These are phyloP conservation scores for Bubo bubo DNA, from an alignment of 2,113 vertebrate species.

Conservation along the genomic window DNA sequence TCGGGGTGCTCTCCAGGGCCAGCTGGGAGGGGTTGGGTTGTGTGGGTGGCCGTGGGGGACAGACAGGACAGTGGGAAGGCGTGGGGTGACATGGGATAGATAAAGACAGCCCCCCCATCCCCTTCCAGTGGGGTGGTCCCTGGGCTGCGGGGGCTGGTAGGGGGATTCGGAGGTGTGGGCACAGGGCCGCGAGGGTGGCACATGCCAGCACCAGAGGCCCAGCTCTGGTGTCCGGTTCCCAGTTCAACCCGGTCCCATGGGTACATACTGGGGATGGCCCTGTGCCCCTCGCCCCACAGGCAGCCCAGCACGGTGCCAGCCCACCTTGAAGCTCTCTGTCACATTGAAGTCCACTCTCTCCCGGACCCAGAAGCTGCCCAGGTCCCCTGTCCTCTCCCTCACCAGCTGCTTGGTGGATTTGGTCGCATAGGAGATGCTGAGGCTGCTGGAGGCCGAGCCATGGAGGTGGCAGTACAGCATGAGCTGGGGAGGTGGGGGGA, in stretches of 20 bases:
- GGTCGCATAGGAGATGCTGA: conserved; percentile 73
- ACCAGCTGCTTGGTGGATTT: background rate
- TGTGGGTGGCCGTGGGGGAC: background rate
- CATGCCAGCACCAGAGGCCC: background rate
- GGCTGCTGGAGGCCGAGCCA: conserved; percentile 73
- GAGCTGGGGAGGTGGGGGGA: conserved; percentile 68
- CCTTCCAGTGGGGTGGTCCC: background rate
- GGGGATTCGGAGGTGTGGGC: background rate
- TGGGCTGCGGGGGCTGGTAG: background rate
- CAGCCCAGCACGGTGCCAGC: background rate
- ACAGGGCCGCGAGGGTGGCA: background rate
- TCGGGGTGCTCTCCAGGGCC: background rate
- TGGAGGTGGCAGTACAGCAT: conserved; percentile 88
- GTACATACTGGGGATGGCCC: background rate
- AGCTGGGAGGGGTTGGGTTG: background rate
- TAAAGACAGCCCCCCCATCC: background rate
- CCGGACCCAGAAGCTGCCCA: conserved; percentile 86
- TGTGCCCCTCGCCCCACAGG: accelerated
- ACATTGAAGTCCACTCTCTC: conserved; percentile 81
- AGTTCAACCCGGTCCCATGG: background rate
- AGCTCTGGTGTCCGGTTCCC: background rate
- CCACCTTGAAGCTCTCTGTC: conserved; percentile 77
- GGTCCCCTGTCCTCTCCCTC: conserved; percentile 77
- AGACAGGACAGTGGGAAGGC: background rate
- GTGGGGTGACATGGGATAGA: background rate